Base-by-base conservation (phyloP, 2,113 vertebrate genomes). In the Heliornis fulica region DNA sequence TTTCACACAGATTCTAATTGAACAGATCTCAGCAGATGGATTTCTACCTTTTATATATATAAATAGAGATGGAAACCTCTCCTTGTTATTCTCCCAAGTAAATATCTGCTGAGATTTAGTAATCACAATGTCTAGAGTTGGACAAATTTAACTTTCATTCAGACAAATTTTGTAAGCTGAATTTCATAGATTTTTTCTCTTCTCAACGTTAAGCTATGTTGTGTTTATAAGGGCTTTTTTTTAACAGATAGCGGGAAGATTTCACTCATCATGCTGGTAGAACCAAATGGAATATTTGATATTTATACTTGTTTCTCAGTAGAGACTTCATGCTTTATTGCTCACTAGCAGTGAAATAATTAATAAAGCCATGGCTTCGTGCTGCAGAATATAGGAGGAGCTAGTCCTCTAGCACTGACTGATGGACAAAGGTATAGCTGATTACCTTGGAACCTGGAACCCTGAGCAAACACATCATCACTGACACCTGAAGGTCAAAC, bases 91-190 rank as follows among this genome's bases (percentile, higher is more conserved):
- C 92, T 28, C 26, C 23, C 41, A 59, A 59, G 64, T 93, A 88
- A 92, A 83, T 95, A 95, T 79, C 91, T 95, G 53, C 54, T 68
- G 85, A 89, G 53, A 78, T 87, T 83, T 87, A 92, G 59, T 75
- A 90, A 91, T 75, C 45, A 45, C 10, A 41, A 25, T 40, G 20
- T 61, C 66, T 89, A 89, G 56, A 0, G 3, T 51, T 46, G 41
- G 34, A 32, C 36, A 90, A 65, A 54, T 61, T 72, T 61, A 76
- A 71, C 19, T 79, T 83, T 8, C 68, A 64, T 91, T 89, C 75
- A 86, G 29, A 80, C 21, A 6, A 41, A 22, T 64, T 87, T 25
- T 60, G 21, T 56, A 69, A 75, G 19, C 16, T 31, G 50, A 54
- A 48, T 91, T 81, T 76, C 21, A 85, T 15, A 90, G 46, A 59